Evolutionary conservation across 2,797 vertebrate species (phyloP).

Genomic region (Crypturellus tataupa): DNA sequence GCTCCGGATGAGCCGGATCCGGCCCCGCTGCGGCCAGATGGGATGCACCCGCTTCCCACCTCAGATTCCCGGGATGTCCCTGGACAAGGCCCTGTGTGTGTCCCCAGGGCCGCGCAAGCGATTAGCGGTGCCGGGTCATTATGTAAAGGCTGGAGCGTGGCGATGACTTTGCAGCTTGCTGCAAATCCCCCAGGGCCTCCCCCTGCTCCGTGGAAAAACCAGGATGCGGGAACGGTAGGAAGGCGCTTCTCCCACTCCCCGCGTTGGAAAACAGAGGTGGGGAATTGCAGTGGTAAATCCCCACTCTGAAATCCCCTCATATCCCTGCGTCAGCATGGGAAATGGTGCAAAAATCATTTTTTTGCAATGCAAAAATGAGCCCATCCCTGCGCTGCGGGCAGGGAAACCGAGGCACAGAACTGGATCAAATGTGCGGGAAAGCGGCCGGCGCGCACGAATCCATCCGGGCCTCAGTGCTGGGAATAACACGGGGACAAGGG

Average conservation of each 20-base stretch:
- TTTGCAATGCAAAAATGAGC: background rate
- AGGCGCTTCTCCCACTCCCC: background rate
- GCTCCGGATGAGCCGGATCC: background rate
- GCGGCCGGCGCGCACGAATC: background rate
- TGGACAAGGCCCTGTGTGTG: too few relatives aligned
- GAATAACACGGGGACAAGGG: background rate
- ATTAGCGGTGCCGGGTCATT: background rate
- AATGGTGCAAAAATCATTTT: background rate
- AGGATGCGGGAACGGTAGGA: background rate
- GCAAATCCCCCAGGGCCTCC: background rate
- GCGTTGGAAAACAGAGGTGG: background rate
- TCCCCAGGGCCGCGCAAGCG: background rate
- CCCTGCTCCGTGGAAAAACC: background rate
- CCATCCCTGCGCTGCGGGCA: background rate
- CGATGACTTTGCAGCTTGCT: conserved; percentile 64
- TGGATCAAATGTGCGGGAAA: background rate
- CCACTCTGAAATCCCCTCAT: background rate
- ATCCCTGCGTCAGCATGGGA: background rate
- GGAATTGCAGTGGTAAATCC: conserved; percentile 51
- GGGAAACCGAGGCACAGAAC: conserved; percentile 26
- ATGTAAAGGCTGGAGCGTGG: conserved; percentile 1
- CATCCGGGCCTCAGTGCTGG: background rate
- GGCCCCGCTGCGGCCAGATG: too few relatives aligned
- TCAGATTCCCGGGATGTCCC: too few relatives aligned
- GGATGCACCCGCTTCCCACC: too few relatives aligned